These are phyloP conservation scores for Phalanger gymnotis DNA, from an alignment of 2,797 vertebrate genomes.

Conservation along the genomic window DNA sequence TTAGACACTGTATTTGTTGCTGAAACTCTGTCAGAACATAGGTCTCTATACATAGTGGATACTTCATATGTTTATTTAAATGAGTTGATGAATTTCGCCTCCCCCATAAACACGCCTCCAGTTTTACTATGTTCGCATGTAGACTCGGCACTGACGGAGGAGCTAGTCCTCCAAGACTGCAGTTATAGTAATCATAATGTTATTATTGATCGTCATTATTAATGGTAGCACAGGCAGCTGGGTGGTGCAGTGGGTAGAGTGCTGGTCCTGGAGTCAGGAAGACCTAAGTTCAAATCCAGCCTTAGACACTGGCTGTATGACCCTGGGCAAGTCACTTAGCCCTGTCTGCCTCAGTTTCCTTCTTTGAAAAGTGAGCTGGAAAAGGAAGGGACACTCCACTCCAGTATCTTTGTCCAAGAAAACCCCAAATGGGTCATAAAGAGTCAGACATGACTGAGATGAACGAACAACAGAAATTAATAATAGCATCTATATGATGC, in stretches of 20 bases:
- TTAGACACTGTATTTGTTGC: background rate
- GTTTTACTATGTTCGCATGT: background rate
- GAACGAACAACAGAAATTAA: background rate
- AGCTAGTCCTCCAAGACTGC: background rate
- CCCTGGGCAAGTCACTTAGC: background rate
- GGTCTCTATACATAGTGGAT: background rate
- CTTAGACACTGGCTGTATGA: background rate
- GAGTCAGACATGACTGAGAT: background rate
- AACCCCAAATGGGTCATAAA: background rate
- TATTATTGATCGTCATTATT: background rate
- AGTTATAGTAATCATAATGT: background rate
- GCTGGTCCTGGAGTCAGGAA: background rate
- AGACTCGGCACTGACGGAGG: background rate
- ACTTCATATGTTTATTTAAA: background rate
- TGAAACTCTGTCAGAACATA: background rate
- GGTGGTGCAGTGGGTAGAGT: background rate
- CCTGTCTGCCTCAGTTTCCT: background rate
- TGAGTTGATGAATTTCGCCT: background rate
- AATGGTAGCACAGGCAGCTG: background rate
- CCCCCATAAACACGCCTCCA: background rate
- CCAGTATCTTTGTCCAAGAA: background rate
- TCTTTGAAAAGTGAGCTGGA: background rate
- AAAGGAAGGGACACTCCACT: background rate
- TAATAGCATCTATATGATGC: background rate
- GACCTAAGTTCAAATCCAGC: background rate